Evolutionary conservation across 2,797 vertebrate species (phyloP).

Genomic region (Coccyzus lansbergi): DNA sequence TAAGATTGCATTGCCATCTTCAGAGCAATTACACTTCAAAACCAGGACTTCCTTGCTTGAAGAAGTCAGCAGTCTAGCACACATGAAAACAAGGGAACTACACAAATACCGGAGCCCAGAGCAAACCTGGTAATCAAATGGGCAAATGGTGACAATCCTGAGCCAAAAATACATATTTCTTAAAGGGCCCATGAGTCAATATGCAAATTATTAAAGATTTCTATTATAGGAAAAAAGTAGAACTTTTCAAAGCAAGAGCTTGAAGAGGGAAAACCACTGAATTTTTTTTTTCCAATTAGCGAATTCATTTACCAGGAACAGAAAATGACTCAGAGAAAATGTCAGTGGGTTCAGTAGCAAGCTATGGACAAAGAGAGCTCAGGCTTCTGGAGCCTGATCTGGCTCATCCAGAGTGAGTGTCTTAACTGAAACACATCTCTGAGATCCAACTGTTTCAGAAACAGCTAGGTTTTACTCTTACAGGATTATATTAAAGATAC

Average conservation of each 20-base stretch:
- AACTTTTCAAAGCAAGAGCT: conserved; percentile 26
- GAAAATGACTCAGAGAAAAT: conserved; percentile 31
- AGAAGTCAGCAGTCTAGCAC: not conserved
- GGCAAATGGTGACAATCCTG: not conserved
- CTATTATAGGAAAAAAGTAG: not conserved
- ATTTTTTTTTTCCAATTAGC: not conserved
- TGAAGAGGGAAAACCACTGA: not conserved
- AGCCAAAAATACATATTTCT: not conserved
- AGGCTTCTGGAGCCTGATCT: conserved; percentile 16
- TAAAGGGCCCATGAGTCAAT: not conserved
- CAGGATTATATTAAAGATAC: not conserved
- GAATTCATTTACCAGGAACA: conserved; percentile 7
- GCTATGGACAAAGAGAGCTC: not conserved
- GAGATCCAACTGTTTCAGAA: not conserved
- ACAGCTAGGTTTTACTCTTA: not conserved
- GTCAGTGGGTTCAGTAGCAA: not conserved
- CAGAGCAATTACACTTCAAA: not conserved
- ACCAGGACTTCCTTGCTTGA: not conserved
- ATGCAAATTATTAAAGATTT: not conserved
- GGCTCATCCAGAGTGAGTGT: not conserved
- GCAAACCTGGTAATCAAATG: not conserved
- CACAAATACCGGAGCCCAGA: not conserved
- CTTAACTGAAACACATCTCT: not conserved
- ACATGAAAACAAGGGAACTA: not conserved
- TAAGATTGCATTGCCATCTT: conserved; percentile 15